phyloP scores from a whole-genome alignment of 2,797 vertebrate species.

The Rhinoraja longicauda region DNA sequence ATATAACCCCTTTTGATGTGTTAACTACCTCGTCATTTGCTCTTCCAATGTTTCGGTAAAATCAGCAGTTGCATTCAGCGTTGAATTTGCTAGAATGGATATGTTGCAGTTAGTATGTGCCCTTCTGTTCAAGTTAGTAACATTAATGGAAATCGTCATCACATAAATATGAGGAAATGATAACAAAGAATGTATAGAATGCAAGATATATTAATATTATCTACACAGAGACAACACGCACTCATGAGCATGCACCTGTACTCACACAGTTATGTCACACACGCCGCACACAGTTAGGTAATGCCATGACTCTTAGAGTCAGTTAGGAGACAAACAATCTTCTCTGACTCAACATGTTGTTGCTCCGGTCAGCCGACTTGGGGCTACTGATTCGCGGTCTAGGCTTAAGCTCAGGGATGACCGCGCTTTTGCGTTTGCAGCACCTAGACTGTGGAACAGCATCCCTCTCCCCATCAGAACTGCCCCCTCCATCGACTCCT shows the following conservation, averaged over 20 bases:
- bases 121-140: background rate
- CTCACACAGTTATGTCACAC: too few relatives aligned
- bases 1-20: background rate
- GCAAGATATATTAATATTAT: background rate
- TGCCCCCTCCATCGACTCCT: too few relatives aligned
- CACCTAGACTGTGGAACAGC: too few relatives aligned
- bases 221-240: background rate
- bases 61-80: background rate
- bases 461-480: too few relatives aligned
- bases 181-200: background rate
- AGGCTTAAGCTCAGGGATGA: too few relatives aligned
- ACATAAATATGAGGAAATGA: background rate
- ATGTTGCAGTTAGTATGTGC: background rate
- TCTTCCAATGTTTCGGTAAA: constrained; percentile 48
- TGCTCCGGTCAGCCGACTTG: too few relatives aligned
- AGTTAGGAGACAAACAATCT: background rate
- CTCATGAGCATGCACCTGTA: too few relatives aligned
- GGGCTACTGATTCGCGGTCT: too few relatives aligned
- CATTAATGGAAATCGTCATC: background rate
- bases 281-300: too few relatives aligned
- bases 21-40: constrained; percentile 58
- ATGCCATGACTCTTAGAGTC: background rate
- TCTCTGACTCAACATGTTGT: background rate
- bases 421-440: too few relatives aligned
- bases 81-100: background rate